Evolutionary conservation across 2,797 vertebrate genomes (phyloP).

Genomic region (Falco naumanni): DNA sequence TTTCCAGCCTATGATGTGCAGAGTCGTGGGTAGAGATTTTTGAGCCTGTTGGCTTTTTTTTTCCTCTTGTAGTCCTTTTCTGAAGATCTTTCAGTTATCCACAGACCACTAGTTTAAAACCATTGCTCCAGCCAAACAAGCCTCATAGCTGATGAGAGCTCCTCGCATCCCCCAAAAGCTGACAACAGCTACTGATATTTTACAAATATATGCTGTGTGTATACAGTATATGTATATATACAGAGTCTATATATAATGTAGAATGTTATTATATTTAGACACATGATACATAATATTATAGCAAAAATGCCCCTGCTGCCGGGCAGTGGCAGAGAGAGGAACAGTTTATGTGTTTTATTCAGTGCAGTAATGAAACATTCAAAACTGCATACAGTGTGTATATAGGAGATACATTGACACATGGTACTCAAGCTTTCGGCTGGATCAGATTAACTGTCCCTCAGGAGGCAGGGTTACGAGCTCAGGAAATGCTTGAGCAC

Average conservation of each 20-base stretch:
- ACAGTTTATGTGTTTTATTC: background rate
- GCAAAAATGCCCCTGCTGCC: background rate
- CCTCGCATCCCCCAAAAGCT: background rate
- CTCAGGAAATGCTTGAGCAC: constrained; percentile 43
- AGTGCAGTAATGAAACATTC: background rate
- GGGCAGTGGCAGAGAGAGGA: background rate
- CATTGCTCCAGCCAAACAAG: background rate
- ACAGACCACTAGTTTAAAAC: background rate
- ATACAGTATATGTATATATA: background rate
- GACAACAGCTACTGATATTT: background rate
- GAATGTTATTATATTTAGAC: background rate
- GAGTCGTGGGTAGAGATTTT: background rate
- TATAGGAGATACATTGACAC: background rate
- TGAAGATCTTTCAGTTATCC: background rate
- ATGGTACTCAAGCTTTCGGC: background rate
- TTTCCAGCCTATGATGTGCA: background rate
- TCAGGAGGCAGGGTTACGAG: background rate
- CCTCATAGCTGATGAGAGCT: background rate
- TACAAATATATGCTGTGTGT: background rate
- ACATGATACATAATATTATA: background rate
- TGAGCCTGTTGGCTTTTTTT: background rate
- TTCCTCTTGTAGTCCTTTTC: background rate
- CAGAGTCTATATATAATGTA: background rate
- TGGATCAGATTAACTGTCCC: constrained; percentile 1
- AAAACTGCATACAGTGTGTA: background rate